Conservation (phyloP, 2,797 vertebrate species). For the Crypturellus tataupa region DNA sequence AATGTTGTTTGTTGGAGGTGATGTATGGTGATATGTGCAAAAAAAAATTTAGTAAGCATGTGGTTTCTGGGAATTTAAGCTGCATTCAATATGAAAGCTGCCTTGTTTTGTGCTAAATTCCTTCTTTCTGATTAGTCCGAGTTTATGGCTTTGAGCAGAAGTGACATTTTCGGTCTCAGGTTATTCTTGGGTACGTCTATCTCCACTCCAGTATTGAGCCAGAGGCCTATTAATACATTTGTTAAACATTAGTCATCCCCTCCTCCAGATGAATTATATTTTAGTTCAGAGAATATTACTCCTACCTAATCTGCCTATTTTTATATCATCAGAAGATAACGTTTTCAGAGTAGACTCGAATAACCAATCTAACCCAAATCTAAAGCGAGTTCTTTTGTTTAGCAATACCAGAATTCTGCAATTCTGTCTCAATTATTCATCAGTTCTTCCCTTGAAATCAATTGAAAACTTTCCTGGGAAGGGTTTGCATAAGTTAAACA, state of each 20-base stretch:
- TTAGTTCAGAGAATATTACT: constrained; percentile 51
- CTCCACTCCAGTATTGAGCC: not conserved
- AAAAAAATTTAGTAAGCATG: not conserved
- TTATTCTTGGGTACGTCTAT: constrained; percentile 33
- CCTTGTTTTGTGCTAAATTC: not conserved
- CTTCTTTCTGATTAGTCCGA: not conserved
- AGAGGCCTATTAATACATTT: constrained; percentile 50
- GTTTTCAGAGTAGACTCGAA: constrained; percentile 41
- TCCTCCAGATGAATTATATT: constrained; percentile 50
- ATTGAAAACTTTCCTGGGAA: constrained; percentile 3
- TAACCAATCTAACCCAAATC: constrained; percentile 42
- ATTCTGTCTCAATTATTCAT: constrained; percentile 16
- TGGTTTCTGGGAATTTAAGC: not conserved
- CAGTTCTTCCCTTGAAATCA: not conserved
- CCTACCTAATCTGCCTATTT: constrained; percentile 65
- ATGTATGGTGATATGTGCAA: not conserved
- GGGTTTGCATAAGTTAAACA: not conserved
- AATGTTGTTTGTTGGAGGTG: not conserved
- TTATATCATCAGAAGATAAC: constrained; percentile 18
- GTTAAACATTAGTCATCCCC: constrained; percentile 62
- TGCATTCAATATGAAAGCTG: not conserved
- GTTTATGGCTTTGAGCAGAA: not conserved
- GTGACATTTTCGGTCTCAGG: not conserved
- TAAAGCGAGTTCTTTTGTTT: not conserved
- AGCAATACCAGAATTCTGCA: constrained; percentile 13